Base-by-base conservation (phyloP, 2,113 vertebrate genomes). In the Gymnocephalus cernua region DNA sequence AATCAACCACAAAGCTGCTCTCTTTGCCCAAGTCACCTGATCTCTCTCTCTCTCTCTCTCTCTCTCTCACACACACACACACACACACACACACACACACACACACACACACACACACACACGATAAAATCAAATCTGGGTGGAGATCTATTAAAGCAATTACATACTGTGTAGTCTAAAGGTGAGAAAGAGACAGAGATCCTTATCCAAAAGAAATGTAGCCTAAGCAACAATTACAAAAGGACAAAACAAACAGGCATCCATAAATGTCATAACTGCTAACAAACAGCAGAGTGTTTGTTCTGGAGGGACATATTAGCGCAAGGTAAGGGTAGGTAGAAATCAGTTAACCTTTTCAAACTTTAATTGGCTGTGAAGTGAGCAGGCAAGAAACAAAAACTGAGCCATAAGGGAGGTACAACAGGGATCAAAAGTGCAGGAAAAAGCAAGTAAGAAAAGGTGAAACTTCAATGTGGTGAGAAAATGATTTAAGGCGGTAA, bases 11-110 rank as follows among this genome's bases (percentile, higher is more conserved):
- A 74, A 77, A 79, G 76, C 78, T 80, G 71, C 79, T 69, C 65
- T 82, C 79, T 89, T 90, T 81, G 63, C 68, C 72, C 32, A 74
- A 63, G 84, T 91, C 89, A 84, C 79, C 83, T 90, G 90, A 88
- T 80, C 32, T 32, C 32, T 32, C 29, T 32, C 32, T 1, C n/a
- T 35, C 32, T 35, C 32, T 35, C 32, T 29, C 29, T 29, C 29
- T 29, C 29, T 29, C 29, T 3, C 29, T 3, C 29, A 66, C 47
- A 45, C 69, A 59, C 50, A 23, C 76, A 62, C 59, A 63, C 65
- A 75, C 58, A 21, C 71, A 69, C 58, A 63, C 64, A 62, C 48
- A 47, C 12, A 71, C 58, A 74, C 56, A 66, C 57, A 65, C 62
- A 77, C 57, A 41, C 27, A 32, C 61, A 61, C 27, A 69, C 57